A percentile compares a stretch with the other conserved stretches of the same genome.
Evolutionary conservation across 1,140 invertebrate species (phyloP).

Genomic region (Heliconius eleuchia): DNA sequence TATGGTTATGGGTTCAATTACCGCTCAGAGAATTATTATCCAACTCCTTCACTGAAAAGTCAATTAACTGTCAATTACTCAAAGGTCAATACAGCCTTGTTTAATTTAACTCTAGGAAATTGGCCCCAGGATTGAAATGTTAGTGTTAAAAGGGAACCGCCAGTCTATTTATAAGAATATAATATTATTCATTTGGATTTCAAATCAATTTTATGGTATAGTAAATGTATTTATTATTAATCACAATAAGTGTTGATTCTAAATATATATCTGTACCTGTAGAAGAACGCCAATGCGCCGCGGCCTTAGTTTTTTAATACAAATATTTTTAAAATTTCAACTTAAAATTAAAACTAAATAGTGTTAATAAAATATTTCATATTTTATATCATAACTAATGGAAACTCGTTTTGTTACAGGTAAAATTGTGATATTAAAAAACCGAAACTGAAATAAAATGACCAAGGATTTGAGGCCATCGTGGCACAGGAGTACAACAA

Average conservation of each 20-base stretch:
- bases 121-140: conserved; percentile 46
- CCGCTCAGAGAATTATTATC: too few species aligned
- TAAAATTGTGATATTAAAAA: not conserved
- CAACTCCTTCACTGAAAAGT: too few species aligned
- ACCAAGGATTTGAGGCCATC: too few species aligned
- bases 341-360: too few species aligned
- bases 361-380: too few species aligned
- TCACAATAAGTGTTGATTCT: not conserved
- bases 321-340: too few species aligned
- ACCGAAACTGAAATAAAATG: too few species aligned
- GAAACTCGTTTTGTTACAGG: not conserved
- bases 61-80: not conserved
- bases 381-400: not conserved
- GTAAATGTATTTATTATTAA: not conserved
- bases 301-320: too few species aligned
- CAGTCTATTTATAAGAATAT: not conserved
- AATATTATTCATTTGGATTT: not conserved
- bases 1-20: too few species aligned
- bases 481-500: too few species aligned
- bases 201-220: not conserved
- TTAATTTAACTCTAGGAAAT: conserved; percentile 49
- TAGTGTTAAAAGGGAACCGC: conserved; percentile 21
- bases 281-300: too few species aligned
- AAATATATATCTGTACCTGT: too few species aligned
- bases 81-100: conserved; percentile 40